phyloP scores from a whole-genome alignment of 2,113 vertebrate genomes.

The Tragelaphus buxtoni region DNA sequence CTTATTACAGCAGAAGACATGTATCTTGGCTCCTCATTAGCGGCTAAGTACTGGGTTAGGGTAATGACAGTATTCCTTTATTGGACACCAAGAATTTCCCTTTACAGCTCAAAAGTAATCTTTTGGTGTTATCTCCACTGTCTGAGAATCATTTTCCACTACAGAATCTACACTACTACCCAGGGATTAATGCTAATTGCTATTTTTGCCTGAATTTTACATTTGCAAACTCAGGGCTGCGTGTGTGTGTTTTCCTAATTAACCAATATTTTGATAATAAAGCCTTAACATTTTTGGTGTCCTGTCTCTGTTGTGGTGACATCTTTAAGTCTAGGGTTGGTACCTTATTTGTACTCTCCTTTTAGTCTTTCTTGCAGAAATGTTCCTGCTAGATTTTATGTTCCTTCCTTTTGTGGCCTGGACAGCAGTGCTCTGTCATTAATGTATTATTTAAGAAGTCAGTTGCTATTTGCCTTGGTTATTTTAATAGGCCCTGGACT shows the following conservation, averaged over 20 bases:
- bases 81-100: neutral
- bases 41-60: neutral
- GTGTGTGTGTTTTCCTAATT: neutral
- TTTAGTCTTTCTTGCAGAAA: neutral
- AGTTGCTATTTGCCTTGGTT: slow-evolving; percentile 13
- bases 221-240: neutral
- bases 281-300: neutral
- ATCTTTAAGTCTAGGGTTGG: neutral
- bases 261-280: neutral
- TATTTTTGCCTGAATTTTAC: neutral
- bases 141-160: neutral
- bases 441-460: neutral
- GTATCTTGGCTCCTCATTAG: neutral
- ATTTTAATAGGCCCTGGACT: slow-evolving; percentile 91
- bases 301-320: neutral
- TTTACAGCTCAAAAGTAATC: neutral
- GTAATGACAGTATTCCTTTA: neutral
- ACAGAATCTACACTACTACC: neutral
- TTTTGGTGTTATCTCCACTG: neutral
- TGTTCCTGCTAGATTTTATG: neutral
- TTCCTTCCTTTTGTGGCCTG: neutral
- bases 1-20: neutral
- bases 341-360: neutral
- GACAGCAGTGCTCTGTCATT: neutral
- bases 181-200: neutral